Evolutionary conservation across 2,888 invertebrate species (phyloP), one percentile per base, ranked within the genome.

Genomic region (Brenthis daphne): DNA sequence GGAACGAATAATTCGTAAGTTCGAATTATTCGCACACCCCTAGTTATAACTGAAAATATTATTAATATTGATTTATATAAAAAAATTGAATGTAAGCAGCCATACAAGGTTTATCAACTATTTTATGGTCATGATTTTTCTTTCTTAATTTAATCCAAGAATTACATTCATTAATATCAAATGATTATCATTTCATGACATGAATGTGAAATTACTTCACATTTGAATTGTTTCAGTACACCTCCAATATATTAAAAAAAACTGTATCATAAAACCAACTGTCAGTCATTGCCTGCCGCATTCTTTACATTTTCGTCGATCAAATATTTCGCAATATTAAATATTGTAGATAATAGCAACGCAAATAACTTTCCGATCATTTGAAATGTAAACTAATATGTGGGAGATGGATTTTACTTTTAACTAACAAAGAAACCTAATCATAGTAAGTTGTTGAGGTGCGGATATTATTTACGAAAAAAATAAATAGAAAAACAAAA

Each of bases 321-420:
- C 80, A 81, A 78, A 79, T 20, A 78, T 68, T 77, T 77, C 78
- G 77, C 80, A 77, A 79, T 75, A 81, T 81, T 76, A 75, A 76
- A 80, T 79, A 24, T 76, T 82, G 85, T 87, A 85, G 81, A 84
- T 85, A 84, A 85, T 83, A 86, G 81, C 81, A 68, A 85, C 85
- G 80, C 90, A 82, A 88, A 89, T 90, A 90, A 91, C 86, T 89
- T 91, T 91, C 88, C 84, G 80, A 85, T 69, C 84, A 81, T 81
- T 84, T 86, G 84, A 87, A 82, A 87, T 88, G 83, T 85, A 56
- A 77, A 89, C 90, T 90, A 91, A 90, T 90, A 66, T 55, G 65
- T 66, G 78, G 91, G 90, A 85, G 84, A 85, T 88, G 91, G 91
- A 85, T 80, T 85, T 85, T 78, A 71, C 66, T 74, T 71, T 71